A percentile compares a stretch with the other conserved stretches of the same genome.
Evolutionary conservation across 2,888 invertebrate species (phyloP).

Genomic region (Brachynemurus nebulosus): DNA sequence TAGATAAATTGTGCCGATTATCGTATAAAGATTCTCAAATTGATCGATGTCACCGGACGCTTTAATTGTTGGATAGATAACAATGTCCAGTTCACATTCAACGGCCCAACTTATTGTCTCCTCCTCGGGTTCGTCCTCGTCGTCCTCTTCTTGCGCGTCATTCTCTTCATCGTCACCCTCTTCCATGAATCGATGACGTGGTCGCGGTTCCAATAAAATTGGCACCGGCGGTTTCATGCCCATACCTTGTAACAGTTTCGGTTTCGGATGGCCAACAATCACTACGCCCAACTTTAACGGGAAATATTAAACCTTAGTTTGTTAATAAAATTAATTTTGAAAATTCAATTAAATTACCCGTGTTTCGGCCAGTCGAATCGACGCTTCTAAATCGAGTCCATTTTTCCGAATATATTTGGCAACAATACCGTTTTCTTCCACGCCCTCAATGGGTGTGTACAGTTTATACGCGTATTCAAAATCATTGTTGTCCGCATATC

Average conservation of each 20-base stretch:
- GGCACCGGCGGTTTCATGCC: constrained; percentile 25
- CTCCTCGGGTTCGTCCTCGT: constrained; percentile 32
- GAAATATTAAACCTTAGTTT: no score
- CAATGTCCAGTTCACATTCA: constrained; percentile 38
- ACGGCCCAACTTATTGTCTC: constrained; percentile 40
- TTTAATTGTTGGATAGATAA: constrained; percentile 42
- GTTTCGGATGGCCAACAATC: constrained; percentile 28
- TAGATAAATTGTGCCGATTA: constrained; percentile 34
- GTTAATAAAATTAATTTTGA: not conserved
- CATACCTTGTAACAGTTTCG: constrained; percentile 28
- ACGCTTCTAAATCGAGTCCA: constrained; percentile 54
- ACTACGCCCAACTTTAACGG: constrained; percentile 31
- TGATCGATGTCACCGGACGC: constrained; percentile 41
- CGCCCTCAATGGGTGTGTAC: constrained; percentile 63
- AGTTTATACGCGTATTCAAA: constrained; percentile 66
- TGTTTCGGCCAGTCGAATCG: constrained; percentile 51
- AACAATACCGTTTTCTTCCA: constrained; percentile 63
- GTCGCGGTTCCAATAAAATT: constrained; percentile 19
- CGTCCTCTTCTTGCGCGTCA: constrained; percentile 31
- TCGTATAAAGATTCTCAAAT: constrained; percentile 31
- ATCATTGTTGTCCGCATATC: constrained; percentile 49
- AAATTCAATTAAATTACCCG: constrained; percentile 30
- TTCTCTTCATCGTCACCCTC: constrained; percentile 20
- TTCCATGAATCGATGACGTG: constrained; percentile 21
- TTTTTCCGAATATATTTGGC: constrained; percentile 51